These are phyloP conservation scores for Spinus pinus DNA, from an alignment of 2,797 vertebrate species.

Conservation along the genomic window DNA sequence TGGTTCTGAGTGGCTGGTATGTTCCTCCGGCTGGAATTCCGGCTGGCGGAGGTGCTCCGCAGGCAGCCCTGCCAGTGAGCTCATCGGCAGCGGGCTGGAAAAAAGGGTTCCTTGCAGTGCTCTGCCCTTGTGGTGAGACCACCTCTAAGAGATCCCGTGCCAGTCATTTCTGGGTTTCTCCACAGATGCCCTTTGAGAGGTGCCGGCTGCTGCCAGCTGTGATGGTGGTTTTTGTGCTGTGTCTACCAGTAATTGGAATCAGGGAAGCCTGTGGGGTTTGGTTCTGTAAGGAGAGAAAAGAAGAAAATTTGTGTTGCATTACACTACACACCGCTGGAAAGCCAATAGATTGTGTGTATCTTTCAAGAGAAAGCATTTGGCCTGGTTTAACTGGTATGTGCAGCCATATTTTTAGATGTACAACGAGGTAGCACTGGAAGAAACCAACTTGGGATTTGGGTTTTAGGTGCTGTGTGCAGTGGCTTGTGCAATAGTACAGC, in stretches of 20 bases:
- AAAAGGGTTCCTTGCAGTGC: background rate
- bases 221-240: background rate
- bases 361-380: background rate
- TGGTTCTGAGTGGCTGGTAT: conserved; percentile 46
- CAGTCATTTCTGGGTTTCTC: background rate
- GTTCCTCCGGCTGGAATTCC: conserved; percentile 30
- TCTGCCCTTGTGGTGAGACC: conserved; percentile 46
- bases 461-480: conserved; percentile 30
- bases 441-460: background rate
- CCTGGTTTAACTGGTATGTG: background rate
- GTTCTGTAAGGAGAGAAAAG: background rate
- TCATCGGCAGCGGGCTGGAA: conserved; percentile 18
- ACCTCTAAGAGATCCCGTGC: conserved; percentile 46
- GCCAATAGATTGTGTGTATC: background rate
- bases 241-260: background rate
- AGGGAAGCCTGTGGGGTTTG: background rate
- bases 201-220: background rate
- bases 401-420: background rate
- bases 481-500: conserved; percentile 47
- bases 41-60: background rate
- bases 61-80: background rate
- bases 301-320: background rate
- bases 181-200: background rate
- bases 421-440: background rate
- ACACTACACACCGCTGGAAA: background rate